Percentiles rank a stretch among this genome's conserved stretches.
phyloP scores from a whole-genome alignment of 2,113 vertebrate species.

The Cichladusa arquata region DNA sequence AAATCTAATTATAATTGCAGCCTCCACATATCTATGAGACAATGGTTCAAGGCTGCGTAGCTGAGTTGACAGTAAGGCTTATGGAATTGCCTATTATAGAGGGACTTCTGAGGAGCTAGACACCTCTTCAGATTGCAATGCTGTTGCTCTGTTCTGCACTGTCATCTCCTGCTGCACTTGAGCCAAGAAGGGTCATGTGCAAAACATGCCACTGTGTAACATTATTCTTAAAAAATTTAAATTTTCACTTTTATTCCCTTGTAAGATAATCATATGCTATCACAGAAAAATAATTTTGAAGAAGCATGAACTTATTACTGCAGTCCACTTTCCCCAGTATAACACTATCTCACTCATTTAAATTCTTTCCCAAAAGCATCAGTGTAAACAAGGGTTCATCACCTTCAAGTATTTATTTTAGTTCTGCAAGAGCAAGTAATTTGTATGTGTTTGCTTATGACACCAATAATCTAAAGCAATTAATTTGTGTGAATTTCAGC shows the following conservation, averaged over 20 bases:
- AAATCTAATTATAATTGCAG: neutral
- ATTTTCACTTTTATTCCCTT: neutral
- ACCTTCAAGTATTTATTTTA: neutral
- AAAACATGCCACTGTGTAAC: neutral
- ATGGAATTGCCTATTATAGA: neutral
- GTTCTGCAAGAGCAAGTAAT: neutral
- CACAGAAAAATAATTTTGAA: neutral
- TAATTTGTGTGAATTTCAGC: neutral
- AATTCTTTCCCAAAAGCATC: neutral
- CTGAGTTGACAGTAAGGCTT: neutral
- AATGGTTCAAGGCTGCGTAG: neutral
- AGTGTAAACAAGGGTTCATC: neutral
- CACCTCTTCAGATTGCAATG: neutral
- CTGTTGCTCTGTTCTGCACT: neutral
- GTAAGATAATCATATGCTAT: neutral
- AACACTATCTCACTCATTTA: neutral
- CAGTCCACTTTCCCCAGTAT: neutral
- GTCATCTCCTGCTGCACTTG: neutral
- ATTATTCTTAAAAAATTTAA: neutral
- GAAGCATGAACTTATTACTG: neutral
- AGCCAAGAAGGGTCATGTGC: neutral
- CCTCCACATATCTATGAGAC: neutral
- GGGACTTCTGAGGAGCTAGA: neutral
- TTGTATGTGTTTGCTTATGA: neutral
- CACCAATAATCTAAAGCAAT: neutral